Conservation (phyloP, 2,888 invertebrate genomes). For the Stenolophus ochropezus region DNA sequence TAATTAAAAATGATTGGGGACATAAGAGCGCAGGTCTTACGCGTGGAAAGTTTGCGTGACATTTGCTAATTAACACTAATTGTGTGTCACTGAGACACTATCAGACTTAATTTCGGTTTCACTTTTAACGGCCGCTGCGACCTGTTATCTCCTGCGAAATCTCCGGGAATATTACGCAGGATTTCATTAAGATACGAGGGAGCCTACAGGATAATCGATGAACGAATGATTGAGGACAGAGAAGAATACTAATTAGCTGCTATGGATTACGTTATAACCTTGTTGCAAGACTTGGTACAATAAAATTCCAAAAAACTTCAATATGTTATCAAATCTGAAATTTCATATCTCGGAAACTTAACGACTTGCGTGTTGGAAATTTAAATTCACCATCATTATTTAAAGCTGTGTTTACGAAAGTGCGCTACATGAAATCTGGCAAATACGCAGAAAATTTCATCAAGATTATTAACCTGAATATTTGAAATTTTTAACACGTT, state of each 20-base stretch:
- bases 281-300: too few species aligned
- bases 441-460: too few species aligned
- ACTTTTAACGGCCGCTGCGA: conserved; percentile 51
- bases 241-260: background rate
- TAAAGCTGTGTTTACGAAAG: too few species aligned
- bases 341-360: too few species aligned
- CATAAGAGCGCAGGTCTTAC: background rate
- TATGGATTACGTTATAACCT: too few species aligned
- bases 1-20: background rate
- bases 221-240: background rate
- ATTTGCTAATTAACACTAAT: conserved; percentile 59
- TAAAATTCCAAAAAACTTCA: too few species aligned
- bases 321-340: too few species aligned
- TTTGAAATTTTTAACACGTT: too few species aligned
- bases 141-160: conserved; percentile 36
- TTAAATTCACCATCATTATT: too few species aligned
- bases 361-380: too few species aligned
- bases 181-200: conserved; percentile 24
- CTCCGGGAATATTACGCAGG: conserved; percentile 19
- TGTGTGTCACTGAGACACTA: conserved; percentile 58
- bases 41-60: conserved; percentile 47
- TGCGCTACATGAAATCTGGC: too few species aligned
- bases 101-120: conserved; percentile 59
- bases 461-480: too few species aligned
- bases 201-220: background rate